Evolutionary conservation across 2,797 vertebrate genomes (phyloP), one percentile per base, ranked within the genome.

Genomic region (Argyrosomus regius): DNA sequence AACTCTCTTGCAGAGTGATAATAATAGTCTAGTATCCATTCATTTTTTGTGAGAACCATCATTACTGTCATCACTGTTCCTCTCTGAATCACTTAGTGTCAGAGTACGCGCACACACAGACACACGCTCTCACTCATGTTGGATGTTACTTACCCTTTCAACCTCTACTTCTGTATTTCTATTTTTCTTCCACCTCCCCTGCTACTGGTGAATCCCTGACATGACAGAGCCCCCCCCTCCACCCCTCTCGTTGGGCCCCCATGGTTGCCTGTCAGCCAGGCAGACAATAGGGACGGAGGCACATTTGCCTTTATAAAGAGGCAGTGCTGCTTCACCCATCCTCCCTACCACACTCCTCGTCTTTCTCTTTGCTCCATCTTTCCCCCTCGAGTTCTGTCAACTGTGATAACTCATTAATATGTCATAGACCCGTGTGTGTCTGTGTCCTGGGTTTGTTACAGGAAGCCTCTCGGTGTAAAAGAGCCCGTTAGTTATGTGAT

Each of bases 271-370:
- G 91, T 91, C 92, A 92, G 80, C 74, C 49, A 26, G 52, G 69
- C 77, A 88, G 89, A 92, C 87, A 85, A 89, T 74, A 48, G 82
- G 70, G 83, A 87, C 81, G 9, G 10, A 72, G 57, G 59, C 46
- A 53, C 80, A 91, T 93, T 91, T 92, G 90, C 87, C 88, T 92
- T 92, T 91, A 62, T 87, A 86, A 90, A 87, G 80, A 92, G 78
- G 82, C 80, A 73, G 50, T 7, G 1, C 68, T 72, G 61, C 80
- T 75, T 82, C 64, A 48, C n/a, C 60, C 70, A 65, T 58, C 41
- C 52, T 74, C 26, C 49, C 39, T 24, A 41, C 61, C 20, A 4
- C 69, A 26, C 48, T 54, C 59, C 39, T 71, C 11, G 1, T 75
- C 75, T 75, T 70, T 39, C 43, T 83, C 61, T 64, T 66, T 1